Conservation (phyloP, 2,113 vertebrate species). For the Festucalex cinctus region DNA sequence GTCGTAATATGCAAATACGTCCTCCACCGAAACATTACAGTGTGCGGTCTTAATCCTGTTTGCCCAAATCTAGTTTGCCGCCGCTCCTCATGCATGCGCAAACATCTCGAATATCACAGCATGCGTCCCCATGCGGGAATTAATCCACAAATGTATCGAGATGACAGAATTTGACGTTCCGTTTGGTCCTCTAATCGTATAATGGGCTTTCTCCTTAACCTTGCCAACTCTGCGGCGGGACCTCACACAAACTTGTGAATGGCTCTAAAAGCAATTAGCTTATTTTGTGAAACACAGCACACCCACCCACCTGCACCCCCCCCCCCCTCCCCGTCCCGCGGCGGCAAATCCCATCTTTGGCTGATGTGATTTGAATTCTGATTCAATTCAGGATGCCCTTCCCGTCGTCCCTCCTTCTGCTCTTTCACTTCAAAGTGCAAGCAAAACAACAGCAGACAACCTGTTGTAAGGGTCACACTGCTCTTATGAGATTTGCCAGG, state of each 20-base stretch:
- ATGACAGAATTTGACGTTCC: slow-evolving; percentile 36
- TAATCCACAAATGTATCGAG: slow-evolving; percentile 50
- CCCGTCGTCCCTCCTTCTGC: slow-evolving; percentile 27
- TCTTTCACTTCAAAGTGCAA: slow-evolving; percentile 27
- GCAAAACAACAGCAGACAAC: slow-evolving; percentile 20
- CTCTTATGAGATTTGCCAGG: slow-evolving; percentile 7
- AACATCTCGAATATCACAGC: slow-evolving; percentile 26
- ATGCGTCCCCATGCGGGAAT: slow-evolving; percentile 20
- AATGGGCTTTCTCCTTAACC: slow-evolving; percentile 58
- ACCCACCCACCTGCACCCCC: neutral
- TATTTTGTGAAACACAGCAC: slow-evolving; percentile 50
- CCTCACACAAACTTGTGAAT: slow-evolving; percentile 47
- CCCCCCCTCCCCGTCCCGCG: slow-evolving; percentile 6
- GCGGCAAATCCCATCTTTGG: slow-evolving; percentile 58
- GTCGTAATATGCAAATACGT: slow-evolving; percentile 40
- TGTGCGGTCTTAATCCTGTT: slow-evolving; percentile 46
- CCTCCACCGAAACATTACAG: slow-evolving; percentile 32
- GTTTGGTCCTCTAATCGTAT: slow-evolving; percentile 57
- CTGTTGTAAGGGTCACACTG: neutral
- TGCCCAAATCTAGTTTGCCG: slow-evolving; percentile 5
- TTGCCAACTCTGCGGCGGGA: slow-evolving; percentile 30
- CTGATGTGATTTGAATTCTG: slow-evolving; percentile 73
- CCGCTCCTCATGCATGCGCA: slow-evolving; percentile 4
- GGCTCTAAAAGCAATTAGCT: slow-evolving; percentile 60
- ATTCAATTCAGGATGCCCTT: slow-evolving; percentile 71